Evolutionary conservation across 1,140 invertebrate genomes (phyloP).

Genomic region (Solenopsis invicta): DNA sequence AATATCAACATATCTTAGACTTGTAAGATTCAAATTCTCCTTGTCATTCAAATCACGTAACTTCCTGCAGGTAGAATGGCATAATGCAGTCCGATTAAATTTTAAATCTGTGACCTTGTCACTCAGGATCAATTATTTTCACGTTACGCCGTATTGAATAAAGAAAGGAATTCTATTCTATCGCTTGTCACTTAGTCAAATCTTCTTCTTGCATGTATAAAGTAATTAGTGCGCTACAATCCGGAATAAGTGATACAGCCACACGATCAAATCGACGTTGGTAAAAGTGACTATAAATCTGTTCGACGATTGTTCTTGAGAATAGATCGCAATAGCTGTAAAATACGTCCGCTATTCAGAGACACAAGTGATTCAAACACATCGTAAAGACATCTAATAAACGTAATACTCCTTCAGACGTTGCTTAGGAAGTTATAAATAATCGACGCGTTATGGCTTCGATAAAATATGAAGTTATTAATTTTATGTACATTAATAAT

Average conservation of each 20-base stretch:
- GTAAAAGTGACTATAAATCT: background rate
- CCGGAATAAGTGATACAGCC: background rate
- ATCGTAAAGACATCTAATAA: background rate
- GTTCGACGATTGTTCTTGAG: background rate
- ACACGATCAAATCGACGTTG: background rate
- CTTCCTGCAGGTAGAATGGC: background rate
- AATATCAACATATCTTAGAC: constrained; percentile 56
- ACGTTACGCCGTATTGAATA: background rate
- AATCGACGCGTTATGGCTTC: background rate
- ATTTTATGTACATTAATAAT: background rate
- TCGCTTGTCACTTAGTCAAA: background rate
- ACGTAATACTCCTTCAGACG: background rate
- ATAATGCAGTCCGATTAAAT: background rate
- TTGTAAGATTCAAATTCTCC: constrained; percentile 22
- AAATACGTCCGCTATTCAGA: background rate
- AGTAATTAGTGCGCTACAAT: background rate
- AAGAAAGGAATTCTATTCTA: background rate
- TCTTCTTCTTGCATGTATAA: background rate
- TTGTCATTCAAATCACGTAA: constrained; percentile 34
- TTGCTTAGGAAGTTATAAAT: background rate
- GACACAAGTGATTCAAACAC: background rate
- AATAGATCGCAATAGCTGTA: background rate
- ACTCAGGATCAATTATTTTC: background rate
- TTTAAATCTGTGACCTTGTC: background rate
- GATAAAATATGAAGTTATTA: background rate